Percentiles rank a stretch among this genome's conserved stretches.
phyloP scores from a whole-genome alignment of 2,888 invertebrate species.

The Caenorhabditis sulstoni region DNA sequence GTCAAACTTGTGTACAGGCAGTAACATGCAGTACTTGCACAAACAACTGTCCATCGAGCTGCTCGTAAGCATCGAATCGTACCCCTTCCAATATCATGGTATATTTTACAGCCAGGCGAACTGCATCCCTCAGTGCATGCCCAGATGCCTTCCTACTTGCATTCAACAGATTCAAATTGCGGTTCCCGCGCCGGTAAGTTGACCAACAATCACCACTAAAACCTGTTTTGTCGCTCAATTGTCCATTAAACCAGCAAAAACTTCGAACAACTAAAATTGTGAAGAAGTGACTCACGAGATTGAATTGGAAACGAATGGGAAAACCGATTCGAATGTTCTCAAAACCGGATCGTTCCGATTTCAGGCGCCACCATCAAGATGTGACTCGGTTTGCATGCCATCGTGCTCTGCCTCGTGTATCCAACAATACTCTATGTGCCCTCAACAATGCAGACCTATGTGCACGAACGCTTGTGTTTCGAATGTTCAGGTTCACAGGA shows the following conservation, averaged over 20 bases:
- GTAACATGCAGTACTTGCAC: constrained; percentile 71
- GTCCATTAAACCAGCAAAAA: constrained; percentile 11
- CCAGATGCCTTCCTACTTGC: constrained; percentile 69
- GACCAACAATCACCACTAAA: constrained; percentile 9
- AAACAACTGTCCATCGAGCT: constrained; percentile 65
- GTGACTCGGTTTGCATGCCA: constrained; percentile 71
- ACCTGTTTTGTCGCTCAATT: constrained; percentile 19
- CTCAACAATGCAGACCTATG: constrained; percentile 68
- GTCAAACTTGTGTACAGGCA: constrained; percentile 61
- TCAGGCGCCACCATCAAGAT: constrained; percentile 46
- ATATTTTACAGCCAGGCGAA: constrained; percentile 60
- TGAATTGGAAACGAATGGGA: neutral
- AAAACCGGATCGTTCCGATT: neutral
- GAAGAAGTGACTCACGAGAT: constrained; percentile 15
- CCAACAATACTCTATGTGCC: constrained; percentile 64
- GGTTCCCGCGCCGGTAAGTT: constrained; percentile 45
- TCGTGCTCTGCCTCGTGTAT: constrained; percentile 64
- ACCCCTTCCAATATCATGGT: no score
- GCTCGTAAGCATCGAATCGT: constrained; percentile 59
- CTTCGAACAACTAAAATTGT: neutral
- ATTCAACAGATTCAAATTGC: constrained; percentile 66
- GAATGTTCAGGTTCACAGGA: constrained; percentile 45
- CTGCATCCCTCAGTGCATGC: constrained; percentile 69
- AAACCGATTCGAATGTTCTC: neutral
- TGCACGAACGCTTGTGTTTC: constrained; percentile 69